Conservation (phyloP, 1,140 invertebrate species). For the Nasonia giraulti region DNA sequence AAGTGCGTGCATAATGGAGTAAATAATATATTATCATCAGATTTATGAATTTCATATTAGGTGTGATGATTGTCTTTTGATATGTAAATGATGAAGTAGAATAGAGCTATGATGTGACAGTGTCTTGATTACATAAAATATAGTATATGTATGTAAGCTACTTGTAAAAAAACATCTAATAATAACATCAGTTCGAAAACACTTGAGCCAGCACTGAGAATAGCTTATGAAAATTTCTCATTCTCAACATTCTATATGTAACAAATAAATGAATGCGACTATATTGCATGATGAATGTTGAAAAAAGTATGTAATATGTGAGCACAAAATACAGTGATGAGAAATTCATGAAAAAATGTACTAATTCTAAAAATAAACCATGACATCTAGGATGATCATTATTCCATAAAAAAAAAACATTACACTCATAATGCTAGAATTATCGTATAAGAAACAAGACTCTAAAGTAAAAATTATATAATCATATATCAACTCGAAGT, state of each 20-base stretch:
- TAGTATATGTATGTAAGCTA: conserved; percentile 10
- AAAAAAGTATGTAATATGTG: conserved; percentile 15
- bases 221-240: conserved; percentile 28
- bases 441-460: conserved; percentile 23
- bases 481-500: conserved; percentile 6
- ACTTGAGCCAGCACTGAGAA: conserved; percentile 9
- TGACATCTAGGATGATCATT: conserved; percentile 45
- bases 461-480: conserved; percentile 27
- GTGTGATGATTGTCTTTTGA: background rate
- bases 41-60: background rate
- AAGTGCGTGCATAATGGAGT: conserved; percentile 3
- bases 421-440: conserved; percentile 39
- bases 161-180: conserved; percentile 21
- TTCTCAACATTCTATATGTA: conserved; percentile 28
- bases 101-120: background rate
- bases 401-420: conserved; percentile 35
- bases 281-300: conserved; percentile 32
- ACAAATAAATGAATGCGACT: conserved; percentile 39
- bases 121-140: conserved; percentile 2
- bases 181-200: conserved; percentile 11
- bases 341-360: conserved; percentile 40
- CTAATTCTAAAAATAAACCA: conserved; percentile 46
- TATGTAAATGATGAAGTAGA: conserved; percentile 15
- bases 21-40: background rate
- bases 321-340: conserved; percentile 16